Base-by-base conservation (phyloP, 2,113 vertebrate genomes). In the Nyctibius bracteatus region DNA sequence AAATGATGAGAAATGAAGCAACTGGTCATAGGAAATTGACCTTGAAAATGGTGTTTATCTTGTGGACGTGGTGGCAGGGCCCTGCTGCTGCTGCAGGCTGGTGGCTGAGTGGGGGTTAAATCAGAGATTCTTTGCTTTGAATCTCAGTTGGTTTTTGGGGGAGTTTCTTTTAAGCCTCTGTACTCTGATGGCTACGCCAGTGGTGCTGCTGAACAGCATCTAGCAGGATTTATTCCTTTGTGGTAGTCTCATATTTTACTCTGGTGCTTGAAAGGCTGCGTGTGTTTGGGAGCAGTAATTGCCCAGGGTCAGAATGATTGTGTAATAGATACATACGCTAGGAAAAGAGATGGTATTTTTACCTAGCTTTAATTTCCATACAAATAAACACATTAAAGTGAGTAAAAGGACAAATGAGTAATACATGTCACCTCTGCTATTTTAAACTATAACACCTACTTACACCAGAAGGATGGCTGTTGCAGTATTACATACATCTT, bases 41-140 rank as follows among this genome's bases (percentile, higher is more conserved):
- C 97, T 97, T 97, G 97, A 97, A 97, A 97, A 95, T 70, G 85
- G 88, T 93, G 94, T 97, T 97, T 97, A 94, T 96, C 94, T 89
- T 79, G 88, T 1, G 57, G 94, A 46, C 20, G 21, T 78, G 68
- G 91, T 5, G 89, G 66, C 58, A 35, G 65, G 87, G 91, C 74
- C 78, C 85, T 0, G 23, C 80, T 81, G 79, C 77, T 85, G 62
- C 66, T 83, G 46, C 43, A 44, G 93, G 89, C n/a, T 2, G 4
- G 59, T 0, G 21, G 68, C 71, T 57, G 74, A 20, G 55, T 58
- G 31, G 59, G 72, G 83, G 68, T 81, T 54, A 78, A 95, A 91
- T 72, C 88, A 47, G 44, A 80, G 41, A 74, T 91, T 30, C 89
- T 91, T 91, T 52, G 57, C 91, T 92, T 86, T 92, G 82, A 52